Percentiles rank a stretch among this genome's conserved stretches.
These are phyloP conservation scores for Ranitomeya imitator DNA, from an alignment of 2,113 vertebrate species.

Conservation along the genomic window DNA sequence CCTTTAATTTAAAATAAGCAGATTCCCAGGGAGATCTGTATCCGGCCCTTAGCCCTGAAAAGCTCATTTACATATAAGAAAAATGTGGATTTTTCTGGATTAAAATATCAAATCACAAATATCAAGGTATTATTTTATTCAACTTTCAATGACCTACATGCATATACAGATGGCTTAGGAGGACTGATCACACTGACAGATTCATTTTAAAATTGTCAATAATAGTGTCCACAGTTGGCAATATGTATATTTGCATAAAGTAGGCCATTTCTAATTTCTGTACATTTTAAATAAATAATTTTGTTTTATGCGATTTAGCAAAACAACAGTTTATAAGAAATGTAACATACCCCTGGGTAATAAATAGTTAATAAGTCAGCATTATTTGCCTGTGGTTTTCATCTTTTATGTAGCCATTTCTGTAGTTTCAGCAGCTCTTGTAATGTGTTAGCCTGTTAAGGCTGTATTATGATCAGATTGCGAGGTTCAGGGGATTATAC, in stretches of 20 bases:
- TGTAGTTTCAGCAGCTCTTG: constrained; percentile 8
- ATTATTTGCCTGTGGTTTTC: background rate
- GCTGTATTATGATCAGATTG: constrained; percentile 23
- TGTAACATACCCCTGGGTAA: background rate
- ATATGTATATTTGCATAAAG: background rate
- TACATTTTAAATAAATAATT: background rate
- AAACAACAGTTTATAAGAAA: background rate
- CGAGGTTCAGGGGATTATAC: background rate
- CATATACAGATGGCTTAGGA: too few relatives aligned
- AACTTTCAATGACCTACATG: too few relatives aligned
- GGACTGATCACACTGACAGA: too few relatives aligned
- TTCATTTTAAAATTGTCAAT: background rate
- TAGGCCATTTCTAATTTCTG: background rate
- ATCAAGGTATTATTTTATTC: too few relatives aligned
- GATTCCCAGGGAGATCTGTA: too few relatives aligned
- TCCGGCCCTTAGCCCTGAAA: too few relatives aligned
- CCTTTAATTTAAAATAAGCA: too few relatives aligned
- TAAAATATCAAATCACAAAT: too few relatives aligned
- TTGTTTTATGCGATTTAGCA: background rate
- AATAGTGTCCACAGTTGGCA: background rate
- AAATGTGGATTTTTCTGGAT: too few relatives aligned
- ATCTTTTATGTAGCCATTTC: constrained; percentile 5
- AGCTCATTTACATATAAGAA: too few relatives aligned
- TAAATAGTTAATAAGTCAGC: constrained; percentile 9
- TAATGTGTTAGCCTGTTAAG: constrained; percentile 26